Percentiles rank a stretch among this genome's conserved stretches.
phyloP scores from a whole-genome alignment of 1,140 invertebrate genomes.

The Drosophila virilis region DNA sequence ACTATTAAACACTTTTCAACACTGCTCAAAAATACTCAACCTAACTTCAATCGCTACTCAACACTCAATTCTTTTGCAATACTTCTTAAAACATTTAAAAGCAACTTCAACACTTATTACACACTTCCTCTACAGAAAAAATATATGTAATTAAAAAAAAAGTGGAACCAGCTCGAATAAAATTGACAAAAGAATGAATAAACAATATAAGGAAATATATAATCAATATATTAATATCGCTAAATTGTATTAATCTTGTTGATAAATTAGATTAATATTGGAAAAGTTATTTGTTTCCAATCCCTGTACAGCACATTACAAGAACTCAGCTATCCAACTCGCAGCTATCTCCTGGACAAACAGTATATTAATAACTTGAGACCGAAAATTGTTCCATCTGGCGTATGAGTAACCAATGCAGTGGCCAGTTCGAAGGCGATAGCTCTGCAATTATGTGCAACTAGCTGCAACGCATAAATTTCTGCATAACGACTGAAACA shows the following conservation, averaged over 20 bases:
- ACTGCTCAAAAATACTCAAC: too few species aligned
- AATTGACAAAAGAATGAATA: background rate
- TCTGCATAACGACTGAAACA: conserved; percentile 14
- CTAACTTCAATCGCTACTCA: background rate
- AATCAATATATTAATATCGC: background rate
- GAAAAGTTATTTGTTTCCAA: too few species aligned
- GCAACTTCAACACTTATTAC: background rate
- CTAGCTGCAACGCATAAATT: conserved; percentile 77
- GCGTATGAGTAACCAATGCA: conserved; percentile 47
- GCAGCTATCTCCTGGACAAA: background rate
- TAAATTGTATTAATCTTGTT: too few species aligned
- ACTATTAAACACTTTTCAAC: too few species aligned
- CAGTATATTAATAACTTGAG: conserved; percentile 66
- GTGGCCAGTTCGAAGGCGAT: conserved; percentile 28
- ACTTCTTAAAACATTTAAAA: background rate
- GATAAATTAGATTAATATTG: too few species aligned
- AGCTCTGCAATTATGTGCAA: conserved; percentile 52
- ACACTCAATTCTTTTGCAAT: background rate
- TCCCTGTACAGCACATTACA: too few species aligned
- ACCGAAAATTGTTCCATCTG: background rate
- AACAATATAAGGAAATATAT: background rate
- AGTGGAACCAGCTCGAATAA: too few species aligned
- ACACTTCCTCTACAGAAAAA: too few species aligned
- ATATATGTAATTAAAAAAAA: background rate
- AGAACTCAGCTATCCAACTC: background rate